These are phyloP conservation scores for Apamea crenata DNA, from an alignment of 2,888 invertebrate species.

Conservation along the genomic window DNA sequence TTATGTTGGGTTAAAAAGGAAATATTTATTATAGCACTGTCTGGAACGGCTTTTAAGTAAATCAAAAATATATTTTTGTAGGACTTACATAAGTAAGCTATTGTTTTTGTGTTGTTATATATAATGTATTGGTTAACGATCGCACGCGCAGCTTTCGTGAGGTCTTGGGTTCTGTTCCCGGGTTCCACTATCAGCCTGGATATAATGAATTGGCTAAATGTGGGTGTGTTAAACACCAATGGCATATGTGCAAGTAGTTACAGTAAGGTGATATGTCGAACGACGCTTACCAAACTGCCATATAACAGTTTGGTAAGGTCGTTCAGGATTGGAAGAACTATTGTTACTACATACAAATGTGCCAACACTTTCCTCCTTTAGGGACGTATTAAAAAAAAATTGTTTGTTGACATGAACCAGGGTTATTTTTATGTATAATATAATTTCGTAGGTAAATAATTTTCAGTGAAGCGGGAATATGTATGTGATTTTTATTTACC, in stretches of 20 bases:
- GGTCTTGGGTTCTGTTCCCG: slow-evolving; percentile 2
- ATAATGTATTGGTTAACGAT: slow-evolving; percentile 34
- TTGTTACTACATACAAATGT: slow-evolving; percentile 17
- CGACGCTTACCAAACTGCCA: background rate
- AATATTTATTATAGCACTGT: background rate
- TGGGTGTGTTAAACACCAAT: slow-evolving; percentile 3
- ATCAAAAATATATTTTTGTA: slow-evolving; percentile 70
- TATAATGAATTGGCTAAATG: slow-evolving; percentile 26
- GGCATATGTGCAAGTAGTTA: slow-evolving; percentile 10
- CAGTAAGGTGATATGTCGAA: background rate
- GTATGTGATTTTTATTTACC: slow-evolving; percentile 56
- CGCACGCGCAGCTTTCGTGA: slow-evolving; percentile 35
- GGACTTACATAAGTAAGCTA: slow-evolving; percentile 66
- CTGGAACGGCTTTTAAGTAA: slow-evolving; percentile 14
- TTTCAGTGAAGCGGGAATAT: slow-evolving; percentile 35
- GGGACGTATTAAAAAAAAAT: slow-evolving; percentile 40
- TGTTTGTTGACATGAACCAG: slow-evolving; percentile 62
- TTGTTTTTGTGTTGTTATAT: slow-evolving; percentile 65
- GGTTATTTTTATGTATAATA: slow-evolving; percentile 55
- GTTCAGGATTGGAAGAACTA: background rate
- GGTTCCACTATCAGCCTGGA: background rate
- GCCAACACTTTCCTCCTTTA: background rate
- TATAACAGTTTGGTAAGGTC: background rate
- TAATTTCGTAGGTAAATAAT: slow-evolving; percentile 16
- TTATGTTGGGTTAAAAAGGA: background rate